phyloP scores from a whole-genome alignment of 2,888 invertebrate genomes.

The Andrena praecox region DNA sequence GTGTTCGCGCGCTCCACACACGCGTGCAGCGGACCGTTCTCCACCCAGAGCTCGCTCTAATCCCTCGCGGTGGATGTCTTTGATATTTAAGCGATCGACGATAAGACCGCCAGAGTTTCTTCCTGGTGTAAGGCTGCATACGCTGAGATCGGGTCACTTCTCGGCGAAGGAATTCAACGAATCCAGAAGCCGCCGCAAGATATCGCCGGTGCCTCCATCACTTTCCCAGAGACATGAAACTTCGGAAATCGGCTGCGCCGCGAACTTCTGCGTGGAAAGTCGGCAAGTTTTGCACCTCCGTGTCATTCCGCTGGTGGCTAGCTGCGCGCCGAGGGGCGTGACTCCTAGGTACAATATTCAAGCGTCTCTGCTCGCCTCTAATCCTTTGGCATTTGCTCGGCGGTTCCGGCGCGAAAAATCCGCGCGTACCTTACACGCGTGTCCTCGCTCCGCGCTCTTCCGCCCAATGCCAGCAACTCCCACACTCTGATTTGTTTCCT shows the following conservation, averaged over 20 bases:
- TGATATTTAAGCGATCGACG: constrained; percentile 13
- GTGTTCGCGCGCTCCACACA: not conserved
- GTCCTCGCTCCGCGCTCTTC: constrained; percentile 48
- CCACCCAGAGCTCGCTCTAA: not conserved
- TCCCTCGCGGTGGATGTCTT: constrained; percentile 12
- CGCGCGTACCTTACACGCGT: constrained; percentile 42
- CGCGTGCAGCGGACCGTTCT: constrained; percentile 15
- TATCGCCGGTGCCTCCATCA: not conserved
- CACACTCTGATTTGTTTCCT: constrained; percentile 74
- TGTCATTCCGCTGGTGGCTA: not conserved
- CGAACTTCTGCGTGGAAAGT: not conserved
- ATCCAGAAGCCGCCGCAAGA: not conserved
- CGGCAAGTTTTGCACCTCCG: constrained; percentile 1
- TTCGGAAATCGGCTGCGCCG: not conserved
- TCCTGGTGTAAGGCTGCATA: constrained; percentile 5
- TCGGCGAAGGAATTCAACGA: constrained; percentile 1
- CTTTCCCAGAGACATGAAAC: not conserved
- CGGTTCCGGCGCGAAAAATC: constrained; percentile 45
- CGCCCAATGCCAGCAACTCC: constrained; percentile 76
- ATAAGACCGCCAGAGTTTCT: constrained; percentile 4
- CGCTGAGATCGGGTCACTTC: not conserved
- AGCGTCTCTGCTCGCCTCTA: constrained; percentile 9
- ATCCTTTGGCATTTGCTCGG: constrained; percentile 75
- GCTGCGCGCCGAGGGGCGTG: not conserved
- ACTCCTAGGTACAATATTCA: not conserved